phyloP scores from a whole-genome alignment of 2,797 vertebrate genomes.

The Channa striata region DNA sequence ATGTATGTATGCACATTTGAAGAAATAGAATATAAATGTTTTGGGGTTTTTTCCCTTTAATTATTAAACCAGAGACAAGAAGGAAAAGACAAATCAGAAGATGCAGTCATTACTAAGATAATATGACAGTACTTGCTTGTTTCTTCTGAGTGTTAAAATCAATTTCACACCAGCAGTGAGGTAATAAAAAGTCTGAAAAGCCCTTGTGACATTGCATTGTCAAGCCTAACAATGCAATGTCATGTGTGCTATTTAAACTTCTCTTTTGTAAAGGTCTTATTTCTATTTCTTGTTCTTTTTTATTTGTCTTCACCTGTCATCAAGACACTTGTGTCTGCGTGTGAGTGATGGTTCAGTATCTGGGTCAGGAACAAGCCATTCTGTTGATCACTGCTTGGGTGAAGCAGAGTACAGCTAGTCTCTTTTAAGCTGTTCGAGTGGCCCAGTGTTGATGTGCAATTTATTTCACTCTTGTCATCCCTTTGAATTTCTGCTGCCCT shows the following conservation, averaged over 20 bases:
- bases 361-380: slow-evolving; percentile 76
- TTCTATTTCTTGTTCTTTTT: slow-evolving; percentile 1
- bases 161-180: slow-evolving; percentile 17
- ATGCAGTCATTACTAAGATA: slow-evolving; percentile 34
- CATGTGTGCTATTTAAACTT: too few relatives aligned
- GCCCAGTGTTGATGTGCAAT: slow-evolving; percentile 46
- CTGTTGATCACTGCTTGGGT: slow-evolving; percentile 31
- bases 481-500: slow-evolving; percentile 50
- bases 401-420: slow-evolving; percentile 49
- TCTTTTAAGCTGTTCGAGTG: slow-evolving; percentile 51
- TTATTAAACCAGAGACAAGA: neutral
- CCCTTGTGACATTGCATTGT: neutral
- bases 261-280: slow-evolving; percentile 31
- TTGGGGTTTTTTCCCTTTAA: too few relatives aligned
- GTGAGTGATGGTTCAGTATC: slow-evolving; percentile 57
- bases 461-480: slow-evolving; percentile 48
- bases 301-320: slow-evolving; percentile 24
- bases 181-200: neutral
- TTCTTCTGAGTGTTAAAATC: slow-evolving; percentile 38
- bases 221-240: too few relatives aligned
- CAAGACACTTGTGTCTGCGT: slow-evolving; percentile 6
- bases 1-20: neutral
- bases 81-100: slow-evolving; percentile 19
- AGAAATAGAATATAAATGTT: too few relatives aligned
- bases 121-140: slow-evolving; percentile 29